Evolutionary conservation across 53 echinoderm and acorn worm genomes (phyloP).

Genomic region (Echinarachnius parma): DNA sequence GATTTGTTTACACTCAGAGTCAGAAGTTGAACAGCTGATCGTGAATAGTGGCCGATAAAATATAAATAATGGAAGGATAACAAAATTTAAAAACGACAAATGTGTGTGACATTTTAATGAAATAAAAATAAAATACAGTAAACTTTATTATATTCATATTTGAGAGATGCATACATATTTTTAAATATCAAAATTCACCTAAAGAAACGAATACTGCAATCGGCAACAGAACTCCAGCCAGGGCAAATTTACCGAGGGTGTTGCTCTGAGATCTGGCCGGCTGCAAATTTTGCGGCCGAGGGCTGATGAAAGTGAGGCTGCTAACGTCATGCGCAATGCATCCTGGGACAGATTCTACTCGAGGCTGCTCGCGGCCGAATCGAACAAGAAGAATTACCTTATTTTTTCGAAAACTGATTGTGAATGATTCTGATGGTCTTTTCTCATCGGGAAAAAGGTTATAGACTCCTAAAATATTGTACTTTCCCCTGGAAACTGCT

Average conservation of each 20-base stretch:
- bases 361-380: no score
- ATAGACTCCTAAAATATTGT: no score
- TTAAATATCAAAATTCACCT: neutral
- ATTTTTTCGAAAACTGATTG: no score
- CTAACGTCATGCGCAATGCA: no score
- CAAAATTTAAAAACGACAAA: neutral
- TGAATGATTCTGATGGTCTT: no score
- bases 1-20: neutral
- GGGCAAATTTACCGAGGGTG: neutral
- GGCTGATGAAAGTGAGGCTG: no score
- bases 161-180: neutral
- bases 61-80: neutral
- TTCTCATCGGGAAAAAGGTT: no score
- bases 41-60: neutral
- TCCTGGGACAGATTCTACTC: no score
- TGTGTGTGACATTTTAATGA: neutral
- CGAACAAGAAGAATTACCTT: no score
- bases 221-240: neutral
- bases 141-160: neutral
- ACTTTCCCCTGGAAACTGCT: no score
- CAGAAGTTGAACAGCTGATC: neutral
- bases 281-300: no score
- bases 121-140: neutral
- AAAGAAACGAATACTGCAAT: neutral
- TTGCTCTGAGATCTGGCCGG: neutral